Evolutionary conservation across 1,140 invertebrate genomes (phyloP).

Genomic region (Oedothorax gibbosus): DNA sequence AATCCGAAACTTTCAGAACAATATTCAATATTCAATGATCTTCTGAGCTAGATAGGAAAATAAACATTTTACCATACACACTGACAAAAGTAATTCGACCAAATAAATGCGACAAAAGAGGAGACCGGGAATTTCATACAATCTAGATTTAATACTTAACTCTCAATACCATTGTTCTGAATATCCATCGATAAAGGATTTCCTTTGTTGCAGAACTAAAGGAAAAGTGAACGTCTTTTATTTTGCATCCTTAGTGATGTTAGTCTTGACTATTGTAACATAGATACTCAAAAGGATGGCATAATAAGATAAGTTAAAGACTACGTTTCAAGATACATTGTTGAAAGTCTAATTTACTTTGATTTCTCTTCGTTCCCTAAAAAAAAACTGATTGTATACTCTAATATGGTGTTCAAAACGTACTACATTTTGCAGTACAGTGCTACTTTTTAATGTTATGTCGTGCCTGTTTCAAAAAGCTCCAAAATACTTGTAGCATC

Average conservation of each 20-base stretch:
- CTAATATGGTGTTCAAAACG: too few species aligned
- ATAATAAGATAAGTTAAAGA: constrained; percentile 5
- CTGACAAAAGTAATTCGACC: constrained; percentile 41
- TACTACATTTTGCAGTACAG: too few species aligned
- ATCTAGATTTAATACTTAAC: constrained; percentile 26
- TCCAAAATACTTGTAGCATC: too few species aligned
- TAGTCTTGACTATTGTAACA: constrained; percentile 29
- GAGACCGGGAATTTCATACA: constrained; percentile 29
- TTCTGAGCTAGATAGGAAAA: constrained; percentile 31
- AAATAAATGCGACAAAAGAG: constrained; percentile 43
- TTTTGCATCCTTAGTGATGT: constrained; percentile 4
- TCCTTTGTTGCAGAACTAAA: constrained; percentile 34
- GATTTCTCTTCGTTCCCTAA: too few species aligned
- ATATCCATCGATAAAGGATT: constrained; percentile 11
- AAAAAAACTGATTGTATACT: too few species aligned
- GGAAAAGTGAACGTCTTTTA: constrained; percentile 39
- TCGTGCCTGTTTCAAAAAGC: too few species aligned
- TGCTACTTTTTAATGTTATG: too few species aligned
- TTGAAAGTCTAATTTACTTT: neutral
- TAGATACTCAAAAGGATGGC: neutral
- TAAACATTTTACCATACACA: constrained; percentile 46
- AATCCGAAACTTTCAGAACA: constrained; percentile 15
- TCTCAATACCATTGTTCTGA: constrained; percentile 27
- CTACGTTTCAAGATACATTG: constrained; percentile 2
- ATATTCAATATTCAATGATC: neutral